These are phyloP conservation scores for Timema podura DNA, from an alignment of 2,888 invertebrate genomes.

Conservation along the genomic window DNA sequence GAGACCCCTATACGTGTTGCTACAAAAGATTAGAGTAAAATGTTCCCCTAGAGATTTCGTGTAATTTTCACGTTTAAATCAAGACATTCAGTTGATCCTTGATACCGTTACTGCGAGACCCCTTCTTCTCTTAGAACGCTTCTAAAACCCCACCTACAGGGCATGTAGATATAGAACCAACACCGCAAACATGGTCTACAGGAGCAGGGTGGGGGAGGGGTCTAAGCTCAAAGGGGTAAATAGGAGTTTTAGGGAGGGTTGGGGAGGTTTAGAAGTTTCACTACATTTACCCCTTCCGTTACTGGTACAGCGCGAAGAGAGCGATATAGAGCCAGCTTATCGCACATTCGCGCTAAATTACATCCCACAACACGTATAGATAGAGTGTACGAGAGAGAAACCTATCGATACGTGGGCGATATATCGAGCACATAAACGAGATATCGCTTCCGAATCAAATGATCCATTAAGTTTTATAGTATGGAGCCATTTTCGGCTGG, in stretches of 20 bases:
- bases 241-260: slow-evolving; percentile 8
- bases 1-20: slow-evolving; percentile 17
- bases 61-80: slow-evolving; percentile 16
- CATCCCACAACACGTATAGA: slow-evolving; percentile 15
- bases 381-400: neutral
- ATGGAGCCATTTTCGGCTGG: no score
- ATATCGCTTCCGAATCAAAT: slow-evolving; percentile 42
- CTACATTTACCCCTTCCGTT: slow-evolving; percentile 19
- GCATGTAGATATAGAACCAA: neutral
- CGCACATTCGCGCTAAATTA: slow-evolving; percentile 25
- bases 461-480: slow-evolving; percentile 44
- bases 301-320: no score
- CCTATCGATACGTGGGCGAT: slow-evolving; percentile 15
- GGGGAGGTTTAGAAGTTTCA: slow-evolving; percentile 11
- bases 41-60: neutral
- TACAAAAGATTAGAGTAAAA: slow-evolving; percentile 12
- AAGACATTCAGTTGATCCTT: slow-evolving; percentile 13
- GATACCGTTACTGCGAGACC: slow-evolving; percentile 1
- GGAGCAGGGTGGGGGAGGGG: neutral
- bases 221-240: neutral
- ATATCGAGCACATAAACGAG: slow-evolving; percentile 29
- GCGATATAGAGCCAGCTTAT: slow-evolving; percentile 15
- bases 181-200: slow-evolving; percentile 13
- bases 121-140: neutral
- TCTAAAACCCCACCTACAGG: slow-evolving; percentile 1